These are phyloP conservation scores for Entomobrya proxima DNA, from an alignment of 2,888 invertebrate genomes.

Conservation along the genomic window DNA sequence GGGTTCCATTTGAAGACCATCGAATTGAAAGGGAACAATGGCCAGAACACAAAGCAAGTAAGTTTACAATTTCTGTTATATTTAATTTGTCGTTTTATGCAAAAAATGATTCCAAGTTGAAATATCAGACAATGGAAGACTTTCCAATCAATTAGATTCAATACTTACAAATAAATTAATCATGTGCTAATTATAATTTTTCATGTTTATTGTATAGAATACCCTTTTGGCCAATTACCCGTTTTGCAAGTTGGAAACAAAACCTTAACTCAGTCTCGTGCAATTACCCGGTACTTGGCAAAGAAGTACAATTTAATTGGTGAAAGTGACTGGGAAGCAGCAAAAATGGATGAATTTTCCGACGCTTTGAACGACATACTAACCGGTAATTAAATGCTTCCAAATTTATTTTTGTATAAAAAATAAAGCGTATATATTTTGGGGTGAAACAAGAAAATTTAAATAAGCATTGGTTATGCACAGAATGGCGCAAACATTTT, in stretches of 20 bases:
- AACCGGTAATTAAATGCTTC: conserved; percentile 22
- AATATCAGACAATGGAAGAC: too few relatives aligned
- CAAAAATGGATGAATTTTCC: conserved; percentile 52
- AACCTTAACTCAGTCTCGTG: conserved; percentile 73
- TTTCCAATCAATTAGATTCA: too few relatives aligned
- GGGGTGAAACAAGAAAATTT: neutral
- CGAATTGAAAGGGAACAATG: conserved; percentile 46
- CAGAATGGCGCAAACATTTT: conserved; percentile 60
- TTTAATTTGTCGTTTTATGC: too few relatives aligned
- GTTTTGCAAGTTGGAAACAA: conserved; percentile 74
- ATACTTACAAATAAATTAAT: too few relatives aligned
- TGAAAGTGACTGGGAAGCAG: conserved; percentile 65
- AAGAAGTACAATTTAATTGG: conserved; percentile 70
- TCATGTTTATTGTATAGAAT: conserved; percentile 53
- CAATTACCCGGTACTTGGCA: conserved; percentile 75
- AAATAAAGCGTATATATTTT: too few relatives aligned
- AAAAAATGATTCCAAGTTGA: too few relatives aligned
- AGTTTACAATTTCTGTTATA: neutral
- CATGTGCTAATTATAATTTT: too few relatives aligned
- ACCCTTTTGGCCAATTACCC: conserved; percentile 74
- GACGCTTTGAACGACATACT: conserved; percentile 53
- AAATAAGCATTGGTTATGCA: neutral
- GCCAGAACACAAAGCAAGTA: conserved; percentile 41
- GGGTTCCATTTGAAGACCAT: conserved; percentile 62
- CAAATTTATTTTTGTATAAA: too few relatives aligned